Evolutionary conservation across 64 coral and sea anemone genomes (phyloP).

Genomic region (Pocillopora verrucosa): DNA sequence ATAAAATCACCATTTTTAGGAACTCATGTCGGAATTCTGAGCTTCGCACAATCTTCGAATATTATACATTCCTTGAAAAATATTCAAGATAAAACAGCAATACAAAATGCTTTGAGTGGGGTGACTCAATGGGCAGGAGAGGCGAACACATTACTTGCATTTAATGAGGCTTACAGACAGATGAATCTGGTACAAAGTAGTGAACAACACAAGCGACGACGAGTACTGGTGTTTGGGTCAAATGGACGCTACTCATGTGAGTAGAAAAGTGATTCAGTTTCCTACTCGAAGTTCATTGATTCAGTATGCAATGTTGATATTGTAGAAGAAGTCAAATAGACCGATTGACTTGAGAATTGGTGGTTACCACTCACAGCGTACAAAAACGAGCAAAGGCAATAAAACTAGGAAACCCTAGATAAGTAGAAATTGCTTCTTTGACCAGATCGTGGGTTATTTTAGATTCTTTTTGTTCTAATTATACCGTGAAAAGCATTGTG

Average conservation of each 20-base stretch:
- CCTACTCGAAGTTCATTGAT: no score
- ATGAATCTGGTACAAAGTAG: background rate
- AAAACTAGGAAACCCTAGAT: no score
- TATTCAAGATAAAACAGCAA: background rate
- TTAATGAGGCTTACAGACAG: background rate
- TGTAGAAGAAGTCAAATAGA: no score
- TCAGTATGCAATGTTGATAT: no score
- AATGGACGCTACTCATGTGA: background rate
- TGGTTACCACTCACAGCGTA: no score
- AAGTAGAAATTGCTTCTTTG: no score
- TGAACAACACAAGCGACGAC: background rate
- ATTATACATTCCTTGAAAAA: background rate
- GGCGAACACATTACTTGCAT: background rate
- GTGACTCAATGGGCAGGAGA: background rate
- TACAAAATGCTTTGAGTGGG: background rate
- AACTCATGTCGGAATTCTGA: background rate
- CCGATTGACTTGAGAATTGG: no score
- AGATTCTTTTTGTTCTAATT: no score
- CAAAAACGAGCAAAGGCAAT: no score
- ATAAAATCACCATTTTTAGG: background rate
- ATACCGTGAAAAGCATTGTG: no score
- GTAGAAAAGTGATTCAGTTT: background rate
- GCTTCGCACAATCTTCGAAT: background rate
- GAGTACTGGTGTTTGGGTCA: background rate
- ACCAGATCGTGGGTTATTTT: no score